Base-by-base conservation (phyloP, 2,888 invertebrate species). In the Athalia cordata region DNA sequence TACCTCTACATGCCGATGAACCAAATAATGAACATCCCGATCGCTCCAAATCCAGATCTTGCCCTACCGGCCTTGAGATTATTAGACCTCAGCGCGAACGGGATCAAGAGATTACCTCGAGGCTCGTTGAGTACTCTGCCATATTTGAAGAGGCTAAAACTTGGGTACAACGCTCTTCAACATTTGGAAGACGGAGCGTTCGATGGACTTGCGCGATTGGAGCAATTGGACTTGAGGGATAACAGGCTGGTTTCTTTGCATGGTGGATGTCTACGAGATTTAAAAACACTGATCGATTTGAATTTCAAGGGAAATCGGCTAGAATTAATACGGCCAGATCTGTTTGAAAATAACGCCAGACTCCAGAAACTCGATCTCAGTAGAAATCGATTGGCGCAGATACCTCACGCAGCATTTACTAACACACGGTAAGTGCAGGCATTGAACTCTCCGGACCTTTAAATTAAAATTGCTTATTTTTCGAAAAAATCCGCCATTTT, bases 291-390 rank as follows among this genome's bases (percentile, higher is more conserved):
- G 4, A 93, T 94, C 83, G 94, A 95, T 86, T 91, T 97, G 0
- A 95, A 95, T 86, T 89, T 97, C 75, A 93, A 94, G 70, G 95
- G 95, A 70, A 97, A 97, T 86, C 93, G 95, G 75, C 91, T 97
- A 79, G 94, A 95, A 82, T 91, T 92, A 68, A 92, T 97, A 62
- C 93, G 94, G 79, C 93, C 94, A 13, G 93, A 94, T 84, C 89
- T 94, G 11, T 93, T 97, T 78, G 92, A 93, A 81, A 94, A 94
- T 70, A 94, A 94, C 81, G 89, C 91, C 8, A 92, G 92, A 59
- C 88, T 96, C 74, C 93, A 93, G 79, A 92, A 92, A 74, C 86
- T 96, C 59, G 96, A 96, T 88, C 90, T 97, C 43, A 96, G 96
- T 81, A 93, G 93, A 83, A 97, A 97, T 88, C 93, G 93, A 87